phyloP scores from a whole-genome alignment of 2,113 vertebrate species.

The Triplophysa siluroides region DNA sequence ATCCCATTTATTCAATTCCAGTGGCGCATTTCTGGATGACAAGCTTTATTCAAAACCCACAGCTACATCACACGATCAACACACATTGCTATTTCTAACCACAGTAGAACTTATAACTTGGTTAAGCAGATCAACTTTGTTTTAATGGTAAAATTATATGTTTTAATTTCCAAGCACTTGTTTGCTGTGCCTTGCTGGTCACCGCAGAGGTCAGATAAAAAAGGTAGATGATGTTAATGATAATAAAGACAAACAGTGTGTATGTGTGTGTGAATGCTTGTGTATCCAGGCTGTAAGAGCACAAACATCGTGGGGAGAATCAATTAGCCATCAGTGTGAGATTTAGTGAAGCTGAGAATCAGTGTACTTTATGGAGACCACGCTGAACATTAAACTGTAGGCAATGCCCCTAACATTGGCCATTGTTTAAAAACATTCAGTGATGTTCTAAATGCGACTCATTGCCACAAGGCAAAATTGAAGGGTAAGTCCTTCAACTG shows the following conservation, averaged over 20 bases:
- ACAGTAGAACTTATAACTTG: slow-evolving; percentile 1
- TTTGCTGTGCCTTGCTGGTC: background rate
- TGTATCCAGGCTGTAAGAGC: slow-evolving; percentile 11
- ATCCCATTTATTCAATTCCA: slow-evolving; percentile 67
- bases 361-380: background rate
- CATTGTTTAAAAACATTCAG: slow-evolving; percentile 3
- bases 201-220: background rate
- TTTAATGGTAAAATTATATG: background rate
- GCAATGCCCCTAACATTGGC: background rate
- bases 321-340: slow-evolving; percentile 16
- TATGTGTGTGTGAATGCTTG: background rate
- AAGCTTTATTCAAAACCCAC: slow-evolving; percentile 59
- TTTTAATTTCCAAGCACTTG: background rate
- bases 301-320: slow-evolving; percentile 24
- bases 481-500: slow-evolving; percentile 16
- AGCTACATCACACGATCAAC: slow-evolving; percentile 56
- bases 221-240: slow-evolving; percentile 24
- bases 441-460: background rate
- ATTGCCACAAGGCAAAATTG: background rate
- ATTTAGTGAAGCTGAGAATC: slow-evolving; percentile 30
- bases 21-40: slow-evolving; percentile 56
- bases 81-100: background rate
- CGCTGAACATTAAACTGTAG: background rate
- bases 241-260: background rate
- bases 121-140: background rate